These are phyloP conservation scores for Myrmophylax atrothorax DNA, from an alignment of 2,113 vertebrate species.

Conservation along the genomic window DNA sequence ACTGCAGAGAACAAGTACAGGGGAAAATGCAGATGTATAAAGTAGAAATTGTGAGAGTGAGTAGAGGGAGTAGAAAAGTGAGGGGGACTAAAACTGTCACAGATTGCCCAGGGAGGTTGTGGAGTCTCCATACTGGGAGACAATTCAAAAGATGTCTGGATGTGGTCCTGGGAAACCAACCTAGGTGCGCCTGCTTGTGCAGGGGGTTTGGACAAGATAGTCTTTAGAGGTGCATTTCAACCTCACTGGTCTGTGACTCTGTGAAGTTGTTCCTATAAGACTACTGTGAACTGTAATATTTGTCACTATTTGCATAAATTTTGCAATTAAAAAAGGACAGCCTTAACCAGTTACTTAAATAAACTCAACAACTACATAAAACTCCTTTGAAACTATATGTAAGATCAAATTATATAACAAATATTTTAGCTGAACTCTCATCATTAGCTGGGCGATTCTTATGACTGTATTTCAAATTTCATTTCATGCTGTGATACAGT, in stretches of 20 bases:
- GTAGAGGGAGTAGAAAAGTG: neutral
- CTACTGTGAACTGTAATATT: neutral
- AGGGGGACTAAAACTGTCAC: neutral
- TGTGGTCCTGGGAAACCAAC: neutral
- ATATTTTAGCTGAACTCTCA: neutral
- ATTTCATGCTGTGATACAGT: neutral
- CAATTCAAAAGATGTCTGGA: neutral
- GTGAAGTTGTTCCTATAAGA: neutral
- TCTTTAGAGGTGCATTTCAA: neutral
- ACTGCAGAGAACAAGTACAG: neutral
- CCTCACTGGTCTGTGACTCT: neutral
- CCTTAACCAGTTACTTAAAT: constrained; percentile 26
- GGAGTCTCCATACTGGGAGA: neutral
- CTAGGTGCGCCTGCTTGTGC: neutral
- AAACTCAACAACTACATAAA: neutral
- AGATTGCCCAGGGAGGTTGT: neutral
- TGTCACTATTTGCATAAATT: neutral
- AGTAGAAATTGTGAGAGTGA: neutral
- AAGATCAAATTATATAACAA: neutral
- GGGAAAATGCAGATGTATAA: neutral
- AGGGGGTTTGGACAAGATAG: neutral
- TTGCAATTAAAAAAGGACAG: neutral
- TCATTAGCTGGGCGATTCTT: neutral
- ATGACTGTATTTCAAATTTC: neutral
- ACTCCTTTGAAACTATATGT: neutral